Evolutionary conservation across 2,113 vertebrate genomes (phyloP).

Genomic region (Triplophysa rosa): DNA sequence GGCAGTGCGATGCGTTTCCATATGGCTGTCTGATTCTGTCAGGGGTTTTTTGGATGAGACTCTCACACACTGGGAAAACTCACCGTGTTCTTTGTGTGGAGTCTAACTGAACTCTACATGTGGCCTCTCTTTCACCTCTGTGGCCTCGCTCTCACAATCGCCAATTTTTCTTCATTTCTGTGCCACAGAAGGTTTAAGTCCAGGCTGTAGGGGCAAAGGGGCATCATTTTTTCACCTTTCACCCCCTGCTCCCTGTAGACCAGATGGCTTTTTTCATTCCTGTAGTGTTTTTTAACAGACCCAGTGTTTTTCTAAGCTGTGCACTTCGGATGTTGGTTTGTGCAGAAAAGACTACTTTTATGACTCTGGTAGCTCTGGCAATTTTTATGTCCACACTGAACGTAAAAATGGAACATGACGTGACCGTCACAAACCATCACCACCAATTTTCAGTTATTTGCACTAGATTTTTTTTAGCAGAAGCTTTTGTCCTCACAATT

Average conservation of each 20-base stretch:
- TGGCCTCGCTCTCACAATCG: background rate
- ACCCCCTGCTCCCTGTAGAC: background rate
- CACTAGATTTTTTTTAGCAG: too few species aligned
- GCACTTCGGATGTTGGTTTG: background rate
- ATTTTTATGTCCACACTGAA: too few species aligned
- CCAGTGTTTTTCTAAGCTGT: background rate
- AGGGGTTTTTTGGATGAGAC: conserved; percentile 6
- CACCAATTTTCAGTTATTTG: too few species aligned
- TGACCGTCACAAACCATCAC: too few species aligned
- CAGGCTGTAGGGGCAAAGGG: background rate
- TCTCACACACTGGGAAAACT: conserved; percentile 3
- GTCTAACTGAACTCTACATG: conserved; percentile 7
- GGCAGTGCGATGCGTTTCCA: conserved; percentile 41
- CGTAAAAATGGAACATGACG: too few species aligned
- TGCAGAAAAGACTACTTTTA: background rate
- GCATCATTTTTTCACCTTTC: background rate
- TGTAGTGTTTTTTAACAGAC: conserved; percentile 11
- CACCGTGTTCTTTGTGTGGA: background rate
- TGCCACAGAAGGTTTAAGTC: background rate
- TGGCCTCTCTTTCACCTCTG: background rate
- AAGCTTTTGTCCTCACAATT: too few species aligned
- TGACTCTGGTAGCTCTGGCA: too few species aligned
- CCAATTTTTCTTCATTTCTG: background rate
- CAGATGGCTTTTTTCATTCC: background rate
- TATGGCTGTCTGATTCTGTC: conserved; percentile 43